Evolutionary conservation across 2,113 vertebrate genomes (phyloP), one percentile per base, ranked within the genome.

Genomic region (Mola mola): DNA sequence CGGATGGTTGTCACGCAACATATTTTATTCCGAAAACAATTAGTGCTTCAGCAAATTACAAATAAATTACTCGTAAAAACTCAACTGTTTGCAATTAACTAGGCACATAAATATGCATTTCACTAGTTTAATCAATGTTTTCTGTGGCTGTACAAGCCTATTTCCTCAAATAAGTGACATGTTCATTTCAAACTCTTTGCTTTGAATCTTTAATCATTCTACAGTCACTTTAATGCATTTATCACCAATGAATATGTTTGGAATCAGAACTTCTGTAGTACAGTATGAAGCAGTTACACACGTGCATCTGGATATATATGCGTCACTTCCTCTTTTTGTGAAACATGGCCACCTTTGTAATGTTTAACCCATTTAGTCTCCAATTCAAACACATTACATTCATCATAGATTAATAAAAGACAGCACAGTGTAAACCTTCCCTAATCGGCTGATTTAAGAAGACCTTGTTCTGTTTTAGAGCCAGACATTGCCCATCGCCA

Each of bases 401-500:
- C 43, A 17, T 66, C 28, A 59, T n/a, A 51, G 22, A 26, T 20
- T 66, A 28, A 66, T 64, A 66, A 52, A 69, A 65, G 65, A 52
- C 47, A 41, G 38, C 25, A 55, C 12, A 33, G 51, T 55, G 31
- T 56, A 72, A 79, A 83, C 73, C 70, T 74, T 57, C 28, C 26
- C 55, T 69, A 67, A 79, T 76, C 83, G 71, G 46, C 52, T 79
- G 58, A 73, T 78, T 55, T 21, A 16, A 55, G 36, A 47, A 37
- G 50, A 57, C 50, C 42, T 53, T 57, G 29, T 64, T 76, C 60
- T 40, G 46, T 61, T 53, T 77, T 58, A 76, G 40, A 59, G 53
- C 47, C 62, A 63, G 74, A 69, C 74, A 74, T 72, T 64, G 79
- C 68, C 75, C 69, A 67, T 79, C 73, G 64, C 60, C 70, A 44